Percentiles rank a stretch among this genome's conserved stretches.
Evolutionary conservation across 1,140 invertebrate species (phyloP).

Genomic region (Hyposmocoma kahamanoa): DNA sequence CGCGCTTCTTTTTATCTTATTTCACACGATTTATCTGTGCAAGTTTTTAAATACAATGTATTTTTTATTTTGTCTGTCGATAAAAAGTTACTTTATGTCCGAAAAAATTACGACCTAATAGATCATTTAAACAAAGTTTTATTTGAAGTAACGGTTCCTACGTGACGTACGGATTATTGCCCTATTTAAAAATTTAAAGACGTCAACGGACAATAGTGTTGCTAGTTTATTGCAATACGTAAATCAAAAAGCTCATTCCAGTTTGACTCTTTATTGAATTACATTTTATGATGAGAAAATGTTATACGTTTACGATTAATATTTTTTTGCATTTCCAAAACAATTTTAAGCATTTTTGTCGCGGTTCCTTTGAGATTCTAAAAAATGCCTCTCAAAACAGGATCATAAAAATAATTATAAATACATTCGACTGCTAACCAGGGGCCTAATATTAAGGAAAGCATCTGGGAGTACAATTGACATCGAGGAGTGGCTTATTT

Average conservation of each 20-base stretch:
- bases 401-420: no score
- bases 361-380: no score
- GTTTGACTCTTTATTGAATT: slow-evolving; percentile 15
- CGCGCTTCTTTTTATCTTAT: background rate
- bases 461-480: no score
- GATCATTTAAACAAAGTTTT: slow-evolving; percentile 24
- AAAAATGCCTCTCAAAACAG: no score
- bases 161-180: slow-evolving; percentile 39
- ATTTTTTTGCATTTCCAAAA: no score
- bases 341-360: no score
- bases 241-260: slow-evolving; percentile 28
- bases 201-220: slow-evolving; percentile 33
- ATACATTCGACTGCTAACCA: no score
- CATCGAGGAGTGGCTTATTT: no score
- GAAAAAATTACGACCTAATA: slow-evolving; percentile 27
- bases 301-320: no score
- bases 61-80: slow-evolving; percentile 7
- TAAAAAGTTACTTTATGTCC: slow-evolving; percentile 11
- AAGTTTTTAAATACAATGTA: slow-evolving; percentile 11
- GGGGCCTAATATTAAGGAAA: no score
- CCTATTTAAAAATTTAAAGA: slow-evolving; percentile 40
- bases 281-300: slow-evolving; percentile 30
- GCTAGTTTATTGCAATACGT: slow-evolving; percentile 27
- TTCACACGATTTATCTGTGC: no score
- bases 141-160: slow-evolving; percentile 18